These are phyloP conservation scores for Galago senegalensis DNA, from an alignment of 2,797 vertebrate genomes.

Conservation along the genomic window DNA sequence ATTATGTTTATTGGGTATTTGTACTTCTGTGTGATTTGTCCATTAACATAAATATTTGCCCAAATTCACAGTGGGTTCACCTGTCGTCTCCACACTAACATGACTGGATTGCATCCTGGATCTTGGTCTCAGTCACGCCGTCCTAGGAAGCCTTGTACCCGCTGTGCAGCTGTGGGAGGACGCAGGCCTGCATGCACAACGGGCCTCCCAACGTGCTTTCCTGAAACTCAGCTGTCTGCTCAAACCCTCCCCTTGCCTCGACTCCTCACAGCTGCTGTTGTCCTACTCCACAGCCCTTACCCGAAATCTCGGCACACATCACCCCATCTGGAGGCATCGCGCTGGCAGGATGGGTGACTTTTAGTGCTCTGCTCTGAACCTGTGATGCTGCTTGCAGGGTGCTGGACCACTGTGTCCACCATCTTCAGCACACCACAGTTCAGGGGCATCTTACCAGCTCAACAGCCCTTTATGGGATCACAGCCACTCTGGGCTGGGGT, in stretches of 20 bases:
- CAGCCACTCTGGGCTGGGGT: accelerated
- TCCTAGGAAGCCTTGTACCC: accelerated
- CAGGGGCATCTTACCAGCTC: accelerated
- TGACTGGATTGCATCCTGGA: accelerated
- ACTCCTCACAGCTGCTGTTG: not conserved
- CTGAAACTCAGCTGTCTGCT: conserved; percentile 33
- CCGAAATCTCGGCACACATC: accelerated
- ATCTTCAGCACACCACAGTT: accelerated
- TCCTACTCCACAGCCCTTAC: not conserved
- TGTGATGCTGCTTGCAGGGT: not conserved
- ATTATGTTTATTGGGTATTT: accelerated
- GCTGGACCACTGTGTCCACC: accelerated
- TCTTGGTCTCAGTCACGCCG: accelerated
- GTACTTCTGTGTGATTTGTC: not conserved
- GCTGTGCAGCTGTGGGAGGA: accelerated
- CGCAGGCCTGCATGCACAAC: no score
- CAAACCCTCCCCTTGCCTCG: not conserved
- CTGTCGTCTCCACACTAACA: not conserved
- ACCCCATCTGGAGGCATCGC: not conserved
- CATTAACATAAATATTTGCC: accelerated
- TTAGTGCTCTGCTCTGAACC: not conserved
- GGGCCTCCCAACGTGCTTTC: conserved; percentile 53
- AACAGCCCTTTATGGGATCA: accelerated
- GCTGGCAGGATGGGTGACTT: accelerated
- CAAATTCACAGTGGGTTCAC: accelerated